Evolutionary conservation across 35 echinoderm and acorn worm genomes (phyloP), one percentile per base, ranked within the genome.

Genomic region (Apostichopus californicus): DNA sequence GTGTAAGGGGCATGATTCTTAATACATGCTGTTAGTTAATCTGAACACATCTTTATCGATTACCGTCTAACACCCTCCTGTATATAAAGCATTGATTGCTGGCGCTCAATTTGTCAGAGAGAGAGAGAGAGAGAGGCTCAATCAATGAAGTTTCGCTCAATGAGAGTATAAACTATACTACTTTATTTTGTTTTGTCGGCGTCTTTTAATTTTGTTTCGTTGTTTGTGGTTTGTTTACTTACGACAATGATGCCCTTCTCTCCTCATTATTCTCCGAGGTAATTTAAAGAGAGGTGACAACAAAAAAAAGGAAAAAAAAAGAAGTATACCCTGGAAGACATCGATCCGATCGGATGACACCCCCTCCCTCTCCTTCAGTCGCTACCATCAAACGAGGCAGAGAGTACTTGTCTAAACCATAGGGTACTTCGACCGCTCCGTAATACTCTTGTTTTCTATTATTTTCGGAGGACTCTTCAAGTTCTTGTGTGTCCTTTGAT

Each of bases 101-200:
- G 7, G 12, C 78, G 24, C 78, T 81, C 78, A 81, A 81, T 81
- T 81, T 81, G 78, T 81, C 78, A 81, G 24, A 14, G 24, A 28
- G 26, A 28, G 52, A 46, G n/a, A n/a, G n/a, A n/a, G 78, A 54
- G 53, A 68, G 64, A 46, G n/a, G 24, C 14, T 52, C 26, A 81
- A 81, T 81, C 78, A 81, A 81, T 81, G 78, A 81, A 81, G 10
- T 68, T 81, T 25, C 78, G 78, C 53, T 81, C 78, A 54, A 28
- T 81, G 53, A 81, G 78, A 81, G 78, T 81, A 81, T 6, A 20
- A 14, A 28, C 78, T 52, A 28, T 34, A 28, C 77, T 46, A 9
- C 7, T 68, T 68, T 13, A 68, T 68, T 68, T 68, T 17, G 64
- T 68, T 68, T 68, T 68, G 64, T 68, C 26, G 26, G 64, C 17